phyloP scores from a whole-genome alignment of 1,140 invertebrate genomes.

The Chironomus striatipennis region DNA sequence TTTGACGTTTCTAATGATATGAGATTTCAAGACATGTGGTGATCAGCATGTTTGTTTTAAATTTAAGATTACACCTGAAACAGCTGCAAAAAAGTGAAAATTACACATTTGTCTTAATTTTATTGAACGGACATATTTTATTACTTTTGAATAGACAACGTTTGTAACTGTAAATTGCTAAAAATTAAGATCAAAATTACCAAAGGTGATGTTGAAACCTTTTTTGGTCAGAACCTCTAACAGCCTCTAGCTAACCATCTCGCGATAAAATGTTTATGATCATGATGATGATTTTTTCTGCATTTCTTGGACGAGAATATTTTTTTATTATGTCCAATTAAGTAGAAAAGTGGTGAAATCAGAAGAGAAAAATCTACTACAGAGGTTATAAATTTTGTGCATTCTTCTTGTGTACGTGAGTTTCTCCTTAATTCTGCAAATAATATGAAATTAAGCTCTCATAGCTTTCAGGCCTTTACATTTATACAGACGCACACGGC shows the following conservation, averaged over 20 bases:
- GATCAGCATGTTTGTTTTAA: neutral
- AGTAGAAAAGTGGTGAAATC: conserved; percentile 18
- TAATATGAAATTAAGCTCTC: conserved; percentile 12
- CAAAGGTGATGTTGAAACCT: too few relatives aligned
- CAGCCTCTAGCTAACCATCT: neutral
- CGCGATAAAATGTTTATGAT: neutral
- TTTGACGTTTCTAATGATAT: too few relatives aligned
- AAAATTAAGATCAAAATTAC: too few relatives aligned
- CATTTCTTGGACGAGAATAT: neutral
- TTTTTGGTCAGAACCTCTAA: too few relatives aligned
- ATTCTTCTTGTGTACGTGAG: neutral
- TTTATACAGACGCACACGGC: too few relatives aligned
- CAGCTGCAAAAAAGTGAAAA: too few relatives aligned
- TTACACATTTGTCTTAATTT: too few relatives aligned
- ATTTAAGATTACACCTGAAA: too few relatives aligned
- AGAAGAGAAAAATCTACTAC: neutral
- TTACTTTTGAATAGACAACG: too few relatives aligned
- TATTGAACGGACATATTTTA: too few relatives aligned
- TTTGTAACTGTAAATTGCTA: too few relatives aligned
- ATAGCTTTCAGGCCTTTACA: neutral
- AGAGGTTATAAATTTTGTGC: conserved; percentile 16
- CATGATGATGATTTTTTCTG: too few relatives aligned
- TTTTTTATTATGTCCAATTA: conserved; percentile 20
- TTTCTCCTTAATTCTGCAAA: conserved; percentile 1
- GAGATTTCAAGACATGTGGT: neutral